Evolutionary conservation across 2,888 invertebrate genomes (phyloP).

Genomic region (Ptycholaimellus sp.): DNA sequence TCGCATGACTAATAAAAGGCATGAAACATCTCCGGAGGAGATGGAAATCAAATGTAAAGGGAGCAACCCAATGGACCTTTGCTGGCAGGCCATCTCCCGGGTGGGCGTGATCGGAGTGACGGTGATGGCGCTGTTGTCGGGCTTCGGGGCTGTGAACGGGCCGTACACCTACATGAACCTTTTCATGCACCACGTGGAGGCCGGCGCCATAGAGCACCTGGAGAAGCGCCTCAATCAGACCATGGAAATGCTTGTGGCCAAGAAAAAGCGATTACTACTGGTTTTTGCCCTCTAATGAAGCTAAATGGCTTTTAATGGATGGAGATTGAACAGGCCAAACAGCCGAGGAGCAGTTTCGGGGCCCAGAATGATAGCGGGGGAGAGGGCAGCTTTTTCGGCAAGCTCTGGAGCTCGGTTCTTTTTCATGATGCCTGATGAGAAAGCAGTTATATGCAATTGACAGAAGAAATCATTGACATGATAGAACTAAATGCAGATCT

Average conservation of each 20-base stretch:
- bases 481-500: no score
- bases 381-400: no score
- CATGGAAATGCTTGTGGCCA: constrained; percentile 81
- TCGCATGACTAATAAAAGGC: no score
- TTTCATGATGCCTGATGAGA: no score
- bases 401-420: no score
- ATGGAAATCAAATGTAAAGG: no score
- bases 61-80: no score
- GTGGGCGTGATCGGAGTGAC: constrained; percentile 97
- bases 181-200: constrained; percentile 63
- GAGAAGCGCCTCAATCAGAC: constrained; percentile 76
- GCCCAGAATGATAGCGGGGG: neutral
- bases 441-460: no score
- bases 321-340: neutral
- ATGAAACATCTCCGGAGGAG: no score
- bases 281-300: neutral
- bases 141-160: constrained; percentile 98
- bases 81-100: constrained; percentile 63
- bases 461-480: no score
- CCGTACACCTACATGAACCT: constrained; percentile 96
- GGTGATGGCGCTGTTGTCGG: constrained; percentile 89
- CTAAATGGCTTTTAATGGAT: neutral
- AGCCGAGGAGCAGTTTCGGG: neutral
- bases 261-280: constrained; percentile 48
- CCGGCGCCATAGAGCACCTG: constrained; percentile 56